Evolutionary conservation across 1,140 invertebrate genomes (phyloP).

Genomic region (Drosophila arizonae): DNA sequence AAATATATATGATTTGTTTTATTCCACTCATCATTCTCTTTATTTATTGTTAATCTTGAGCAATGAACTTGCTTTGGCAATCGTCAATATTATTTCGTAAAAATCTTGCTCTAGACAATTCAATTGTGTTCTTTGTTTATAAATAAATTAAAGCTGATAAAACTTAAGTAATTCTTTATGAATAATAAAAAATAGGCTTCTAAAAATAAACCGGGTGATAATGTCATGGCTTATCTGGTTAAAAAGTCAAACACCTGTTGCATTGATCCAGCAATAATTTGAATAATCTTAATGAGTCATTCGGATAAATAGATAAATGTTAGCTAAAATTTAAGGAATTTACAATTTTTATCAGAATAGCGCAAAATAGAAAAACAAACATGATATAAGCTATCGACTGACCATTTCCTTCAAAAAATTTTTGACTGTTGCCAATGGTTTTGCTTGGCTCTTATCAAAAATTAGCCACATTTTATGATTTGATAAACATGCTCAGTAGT

Average conservation of each 20-base stretch:
- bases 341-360: slow-evolving; percentile 19
- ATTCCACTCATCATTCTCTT: background rate
- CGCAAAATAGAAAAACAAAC: background rate
- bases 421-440: slow-evolving; percentile 53
- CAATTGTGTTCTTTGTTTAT: background rate
- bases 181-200: background rate
- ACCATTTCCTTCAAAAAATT: slow-evolving; percentile 12
- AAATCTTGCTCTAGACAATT: background rate
- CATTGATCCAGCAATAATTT: background rate
- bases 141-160: background rate
- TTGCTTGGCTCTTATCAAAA: slow-evolving; percentile 34
- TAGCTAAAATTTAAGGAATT: slow-evolving; percentile 1
- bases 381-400: background rate
- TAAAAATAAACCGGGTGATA: slow-evolving; percentile 3
- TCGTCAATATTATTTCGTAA: background rate
- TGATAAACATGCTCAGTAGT: slow-evolving; percentile 37
- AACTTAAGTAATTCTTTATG: background rate
- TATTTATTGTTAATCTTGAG: slow-evolving; percentile 7
- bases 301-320: slow-evolving; percentile 6
- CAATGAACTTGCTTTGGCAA: slow-evolving; percentile 16
- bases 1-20: background rate
- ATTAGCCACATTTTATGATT: slow-evolving; percentile 34
- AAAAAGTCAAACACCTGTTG: slow-evolving; percentile 25
- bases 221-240: slow-evolving; percentile 10
- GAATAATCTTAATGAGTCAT: slow-evolving; percentile 13